A percentile compares a stretch with the other conserved stretches of the same genome.
These are phyloP conservation scores for Syrrhaptes paradoxus DNA, from an alignment of 2,113 vertebrate genomes.

Conservation along the genomic window DNA sequence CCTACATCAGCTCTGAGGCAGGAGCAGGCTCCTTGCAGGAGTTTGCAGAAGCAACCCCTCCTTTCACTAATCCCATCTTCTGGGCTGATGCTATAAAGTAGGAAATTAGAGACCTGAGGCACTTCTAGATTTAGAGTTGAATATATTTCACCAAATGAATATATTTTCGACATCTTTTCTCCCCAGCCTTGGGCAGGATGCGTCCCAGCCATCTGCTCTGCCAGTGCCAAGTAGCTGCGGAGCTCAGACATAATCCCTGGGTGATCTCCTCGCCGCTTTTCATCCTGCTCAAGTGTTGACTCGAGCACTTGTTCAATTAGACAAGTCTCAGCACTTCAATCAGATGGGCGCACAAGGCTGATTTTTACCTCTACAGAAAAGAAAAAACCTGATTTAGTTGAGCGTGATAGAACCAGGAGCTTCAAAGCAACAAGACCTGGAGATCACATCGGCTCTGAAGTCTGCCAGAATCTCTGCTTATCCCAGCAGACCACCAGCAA, in stretches of 20 bases:
- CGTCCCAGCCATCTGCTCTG: slow-evolving; percentile 10
- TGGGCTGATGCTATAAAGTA: neutral
- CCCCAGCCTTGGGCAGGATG: slow-evolving; percentile 41
- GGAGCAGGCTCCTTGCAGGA: neutral
- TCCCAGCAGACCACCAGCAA: neutral
- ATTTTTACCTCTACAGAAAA: neutral
- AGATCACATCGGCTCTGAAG: neutral
- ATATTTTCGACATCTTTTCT: neutral
- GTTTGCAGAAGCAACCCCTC: neutral
- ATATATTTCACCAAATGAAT: slow-evolving; percentile 1
- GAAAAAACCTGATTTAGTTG: neutral
- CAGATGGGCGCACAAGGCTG: slow-evolving; percentile 4
- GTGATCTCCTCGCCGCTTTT: slow-evolving; percentile 39
- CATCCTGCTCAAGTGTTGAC: slow-evolving; percentile 52
- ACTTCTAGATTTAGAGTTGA: neutral
- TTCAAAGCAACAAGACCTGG: neutral
- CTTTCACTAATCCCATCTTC: neutral
- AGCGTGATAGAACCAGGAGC: neutral
- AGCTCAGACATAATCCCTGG: slow-evolving; percentile 51
- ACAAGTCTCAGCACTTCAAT: slow-evolving; percentile 56
- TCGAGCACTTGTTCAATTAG: slow-evolving; percentile 31
- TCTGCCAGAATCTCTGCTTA: neutral
- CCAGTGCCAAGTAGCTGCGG: neutral
- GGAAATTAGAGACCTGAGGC: neutral
- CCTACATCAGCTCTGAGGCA: neutral